These are phyloP conservation scores for Drosophila austrosaltans DNA, from an alignment of 2,888 invertebrate species.

Conservation along the genomic window DNA sequence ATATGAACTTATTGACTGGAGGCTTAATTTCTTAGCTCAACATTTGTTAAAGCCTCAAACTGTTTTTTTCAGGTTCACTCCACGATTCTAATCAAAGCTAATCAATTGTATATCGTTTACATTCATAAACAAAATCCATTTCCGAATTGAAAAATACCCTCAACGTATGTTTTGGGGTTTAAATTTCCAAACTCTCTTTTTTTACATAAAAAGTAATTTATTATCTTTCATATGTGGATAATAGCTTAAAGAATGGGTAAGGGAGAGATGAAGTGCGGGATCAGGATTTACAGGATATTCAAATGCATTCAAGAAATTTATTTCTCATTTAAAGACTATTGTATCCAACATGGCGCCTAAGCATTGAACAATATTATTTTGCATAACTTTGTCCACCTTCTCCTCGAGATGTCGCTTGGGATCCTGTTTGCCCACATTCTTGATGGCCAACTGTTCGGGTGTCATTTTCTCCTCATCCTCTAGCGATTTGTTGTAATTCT, in stretches of 20 bases:
- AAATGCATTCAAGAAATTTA: constrained; percentile 27
- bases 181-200: neutral
- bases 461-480: constrained; percentile 99
- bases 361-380: constrained; percentile 98
- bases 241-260: constrained; percentile 40
- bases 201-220: constrained; percentile 60
- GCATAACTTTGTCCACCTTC: constrained; percentile 98
- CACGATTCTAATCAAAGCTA: too few species aligned
- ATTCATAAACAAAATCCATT: too few species aligned
- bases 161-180: neutral
- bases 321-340: constrained; percentile 90
- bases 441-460: constrained; percentile 98
- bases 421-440: constrained; percentile 99
- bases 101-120: too few species aligned
- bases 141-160: neutral
- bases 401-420: constrained; percentile 99
- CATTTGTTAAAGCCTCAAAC: too few species aligned
- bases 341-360: constrained; percentile 98
- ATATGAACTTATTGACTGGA: too few species aligned
- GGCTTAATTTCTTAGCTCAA: too few species aligned
- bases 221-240: constrained; percentile 35
- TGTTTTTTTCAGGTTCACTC: too few species aligned
- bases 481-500: constrained; percentile 98
- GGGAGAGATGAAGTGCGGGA: constrained; percentile 28
- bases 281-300: constrained; percentile 42